Base-by-base conservation (phyloP, 2,113 vertebrate genomes). In the Larimichthys polyactis region DNA sequence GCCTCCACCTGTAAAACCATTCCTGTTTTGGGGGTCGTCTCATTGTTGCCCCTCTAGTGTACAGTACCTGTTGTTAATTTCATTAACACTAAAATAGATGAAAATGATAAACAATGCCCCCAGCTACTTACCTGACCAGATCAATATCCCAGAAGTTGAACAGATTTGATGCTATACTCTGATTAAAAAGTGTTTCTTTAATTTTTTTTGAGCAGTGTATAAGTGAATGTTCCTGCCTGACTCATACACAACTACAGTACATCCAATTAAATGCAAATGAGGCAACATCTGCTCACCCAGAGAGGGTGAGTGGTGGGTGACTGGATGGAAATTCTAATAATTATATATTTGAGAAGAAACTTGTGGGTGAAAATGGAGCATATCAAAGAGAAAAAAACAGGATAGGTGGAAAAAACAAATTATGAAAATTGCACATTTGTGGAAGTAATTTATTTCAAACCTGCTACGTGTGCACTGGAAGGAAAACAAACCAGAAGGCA, bases 391-490 rank as follows among this genome's bases (percentile, higher is more conserved):
- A 54, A 1, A 1, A 19, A 52, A 11, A 63, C 3, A 20, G 5
- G 40, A 52, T 8, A 52, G 7, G 11, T 0, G 2, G 22, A 55
- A 74, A 27, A 22, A 75, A 64, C 16, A 63, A 58, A 14, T 3
- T 46, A 12, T 46, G 44, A 46, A 46, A 24, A 63, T 17, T 36
- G 32, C 24, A 63, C 74, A 74, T 29, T n/a, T 52, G 46, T 57
- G 16, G 46, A 81, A 64, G 57, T 79, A 6, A 68, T 86, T 90
- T 78, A 84, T 66, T 90, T 75, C 27, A 74, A 49, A 77, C 69
- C 69, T 68, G 60, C 48, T 69, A 68, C 24, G 83, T 65, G 46
- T 49, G 55, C 55, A 72, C 17, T 29, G 12, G 43, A 78, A 22
- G 49, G 27, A 24, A 66, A 63, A 49, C 20, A 60, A 55, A 73